Evolutionary conservation across 1,140 invertebrate species (phyloP).

Genomic region (Atta colombica): DNA sequence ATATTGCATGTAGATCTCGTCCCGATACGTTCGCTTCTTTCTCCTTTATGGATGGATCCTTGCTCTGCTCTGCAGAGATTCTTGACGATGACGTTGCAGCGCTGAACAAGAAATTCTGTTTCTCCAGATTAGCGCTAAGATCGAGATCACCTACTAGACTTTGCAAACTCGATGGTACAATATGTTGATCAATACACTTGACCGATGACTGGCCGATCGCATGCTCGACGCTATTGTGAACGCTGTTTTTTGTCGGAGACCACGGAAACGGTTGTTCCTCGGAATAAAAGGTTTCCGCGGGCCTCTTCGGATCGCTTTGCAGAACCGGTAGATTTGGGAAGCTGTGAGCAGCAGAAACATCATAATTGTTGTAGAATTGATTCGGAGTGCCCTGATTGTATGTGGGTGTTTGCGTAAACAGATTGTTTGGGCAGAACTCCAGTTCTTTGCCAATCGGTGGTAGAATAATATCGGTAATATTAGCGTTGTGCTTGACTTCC

Average conservation of each 20-base stretch:
- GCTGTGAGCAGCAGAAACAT: constrained; percentile 80
- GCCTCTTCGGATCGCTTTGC: constrained; percentile 81
- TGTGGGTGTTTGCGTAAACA: constrained; percentile 82
- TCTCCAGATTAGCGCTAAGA: constrained; percentile 86
- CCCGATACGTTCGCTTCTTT: constrained; percentile 77
- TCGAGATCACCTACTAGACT: constrained; percentile 88
- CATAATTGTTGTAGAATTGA: constrained; percentile 86
- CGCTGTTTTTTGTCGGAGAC: constrained; percentile 87
- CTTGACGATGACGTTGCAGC: constrained; percentile 78
- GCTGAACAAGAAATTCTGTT: constrained; percentile 83
- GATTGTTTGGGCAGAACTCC: constrained; percentile 85
- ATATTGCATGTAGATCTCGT: constrained; percentile 81
- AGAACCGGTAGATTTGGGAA: constrained; percentile 83
- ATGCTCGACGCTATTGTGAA: constrained; percentile 77
- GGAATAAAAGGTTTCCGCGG: constrained; percentile 81
- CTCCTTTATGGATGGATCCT: constrained; percentile 79
- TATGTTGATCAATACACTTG: constrained; percentile 83
- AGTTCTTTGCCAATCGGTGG: constrained; percentile 85
- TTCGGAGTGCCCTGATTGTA: constrained; percentile 84
- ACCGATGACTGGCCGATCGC: constrained; percentile 80
- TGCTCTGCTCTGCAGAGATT: constrained; percentile 72
- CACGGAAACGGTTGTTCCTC: constrained; percentile 88
- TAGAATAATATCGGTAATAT: constrained; percentile 83
- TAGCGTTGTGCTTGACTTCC: constrained; percentile 84
- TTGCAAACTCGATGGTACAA: constrained; percentile 87